Evolutionary conservation across 1,140 invertebrate genomes (phyloP), one percentile per base, ranked within the genome.

Genomic region (Lethocerus indicus): DNA sequence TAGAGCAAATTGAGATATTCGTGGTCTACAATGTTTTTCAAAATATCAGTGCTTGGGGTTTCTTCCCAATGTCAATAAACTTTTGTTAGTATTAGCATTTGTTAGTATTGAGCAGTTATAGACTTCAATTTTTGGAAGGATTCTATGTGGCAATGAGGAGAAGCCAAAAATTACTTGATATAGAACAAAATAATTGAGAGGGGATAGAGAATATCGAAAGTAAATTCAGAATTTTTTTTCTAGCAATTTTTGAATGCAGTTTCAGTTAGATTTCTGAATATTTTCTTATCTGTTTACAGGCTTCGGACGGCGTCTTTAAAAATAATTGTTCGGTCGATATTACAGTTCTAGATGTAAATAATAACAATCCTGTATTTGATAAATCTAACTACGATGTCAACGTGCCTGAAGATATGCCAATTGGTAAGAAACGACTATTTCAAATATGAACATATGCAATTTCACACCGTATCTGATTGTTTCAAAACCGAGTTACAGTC

Each of bases 291-390:
- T 41, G 20, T 45, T 61, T 71, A n/a, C 61, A 82, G 72, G 85
- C 83, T 1, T 82, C 71, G 58, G 86, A 89, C 60, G 83, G 83
- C 0, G 71, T 74, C 26, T 83, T 75, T 52, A 75, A 75, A 47
- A 72, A 78, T 25, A 76, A 74, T 5, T 77, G 80, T 23, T 64
- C 71, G 14, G 79, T 89, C 1, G 80, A 82, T 55, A 79, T 90
- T 14, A 76, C 73, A 1, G 74, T 91, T 0, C 70, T 79, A 7
- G 88, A 93, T 65, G 80, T 89, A 2, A 93, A 93, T 64, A 88
- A 92, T 59, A 84, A 90, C 63, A 69, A 72, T 4, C 88, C 88
- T 1, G 68, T 71, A 7, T 93, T 93, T 60, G 69, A 73, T 18
- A 71, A 76, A n/a, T 71, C 78, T 25, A 72, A 71, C 50, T 90